These are phyloP conservation scores for Aporophyla lueneburgensis DNA, from an alignment of 2,888 invertebrate genomes.

Conservation along the genomic window DNA sequence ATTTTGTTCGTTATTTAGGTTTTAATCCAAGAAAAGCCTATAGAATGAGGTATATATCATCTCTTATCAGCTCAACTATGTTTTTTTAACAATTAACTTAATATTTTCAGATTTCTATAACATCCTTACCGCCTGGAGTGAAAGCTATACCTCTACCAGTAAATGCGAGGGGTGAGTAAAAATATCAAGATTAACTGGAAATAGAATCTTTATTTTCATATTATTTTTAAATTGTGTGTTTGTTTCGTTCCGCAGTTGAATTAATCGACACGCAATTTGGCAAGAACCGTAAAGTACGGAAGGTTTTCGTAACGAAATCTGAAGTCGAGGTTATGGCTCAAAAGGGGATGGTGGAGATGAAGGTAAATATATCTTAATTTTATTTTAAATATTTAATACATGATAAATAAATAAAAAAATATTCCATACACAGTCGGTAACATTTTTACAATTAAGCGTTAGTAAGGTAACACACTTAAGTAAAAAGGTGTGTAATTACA, in stretches of 20 bases:
- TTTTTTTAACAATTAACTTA: not conserved
- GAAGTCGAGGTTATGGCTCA: constrained; percentile 93
- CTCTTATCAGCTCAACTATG: not conserved
- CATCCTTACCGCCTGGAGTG: constrained; percentile 85
- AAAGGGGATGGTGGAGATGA: constrained; percentile 92
- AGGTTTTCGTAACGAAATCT: constrained; percentile 92
- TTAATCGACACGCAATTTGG: constrained; percentile 91
- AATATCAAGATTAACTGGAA: not conserved
- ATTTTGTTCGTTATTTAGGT: not conserved
- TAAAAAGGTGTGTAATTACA: not conserved
- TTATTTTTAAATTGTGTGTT: not conserved
- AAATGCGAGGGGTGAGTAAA: constrained; percentile 79
- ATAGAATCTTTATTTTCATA: not conserved
- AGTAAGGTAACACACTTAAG: not conserved
- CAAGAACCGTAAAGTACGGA: constrained; percentile 92
- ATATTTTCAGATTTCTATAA: constrained; percentile 81
- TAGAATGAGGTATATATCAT: not conserved
- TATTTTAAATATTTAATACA: not conserved
- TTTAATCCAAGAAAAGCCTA: not conserved
- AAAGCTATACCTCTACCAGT: constrained; percentile 84
- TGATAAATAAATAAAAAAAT: no score
- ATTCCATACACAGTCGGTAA: not conserved
- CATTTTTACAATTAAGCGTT: not conserved
- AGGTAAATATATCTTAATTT: constrained; percentile 75
- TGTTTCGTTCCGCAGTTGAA: constrained; percentile 72